A percentile compares a stretch with the other conserved stretches of the same genome.
phyloP scores from a whole-genome alignment of 1,140 invertebrate species.

The Eufriesea mexicana region DNA sequence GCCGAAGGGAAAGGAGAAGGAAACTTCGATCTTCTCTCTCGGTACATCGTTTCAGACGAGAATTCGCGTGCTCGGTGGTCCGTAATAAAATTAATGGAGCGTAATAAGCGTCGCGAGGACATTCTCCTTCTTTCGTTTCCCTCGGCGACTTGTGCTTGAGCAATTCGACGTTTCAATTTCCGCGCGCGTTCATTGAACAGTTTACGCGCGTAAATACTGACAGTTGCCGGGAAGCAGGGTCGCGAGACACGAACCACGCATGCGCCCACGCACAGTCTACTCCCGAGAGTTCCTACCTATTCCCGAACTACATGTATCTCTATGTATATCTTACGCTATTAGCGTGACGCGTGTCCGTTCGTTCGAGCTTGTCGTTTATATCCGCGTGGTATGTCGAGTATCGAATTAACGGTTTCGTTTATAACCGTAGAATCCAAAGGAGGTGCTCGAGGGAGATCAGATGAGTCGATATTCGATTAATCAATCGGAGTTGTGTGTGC shows the following conservation, averaged over 20 bases:
- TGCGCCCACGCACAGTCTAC: not conserved
- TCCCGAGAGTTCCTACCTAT: constrained; percentile 18
- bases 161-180: constrained; percentile 70
- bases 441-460: too few relatives aligned
- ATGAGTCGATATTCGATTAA: too few relatives aligned
- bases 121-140: constrained; percentile 59
- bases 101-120: constrained; percentile 60
- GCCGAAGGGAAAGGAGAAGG: not conserved
- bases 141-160: constrained; percentile 63
- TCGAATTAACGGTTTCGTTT: too few relatives aligned
- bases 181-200: constrained; percentile 25
- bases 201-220: not conserved
- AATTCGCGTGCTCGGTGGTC: constrained; percentile 60
- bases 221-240: too few relatives aligned
- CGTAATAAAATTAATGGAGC: constrained; percentile 77
- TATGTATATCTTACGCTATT: too few relatives aligned
- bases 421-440: too few relatives aligned
- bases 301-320: not conserved
- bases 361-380: too few relatives aligned
- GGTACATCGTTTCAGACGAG: constrained; percentile 52
- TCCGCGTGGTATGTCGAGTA: too few relatives aligned
- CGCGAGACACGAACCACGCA: not conserved
- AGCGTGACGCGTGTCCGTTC: too few relatives aligned
- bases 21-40: constrained; percentile 17
- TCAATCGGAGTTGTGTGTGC: too few relatives aligned